phyloP scores from a whole-genome alignment of 2,888 invertebrate species.

The Marasmarcha lunaedactyla region DNA sequence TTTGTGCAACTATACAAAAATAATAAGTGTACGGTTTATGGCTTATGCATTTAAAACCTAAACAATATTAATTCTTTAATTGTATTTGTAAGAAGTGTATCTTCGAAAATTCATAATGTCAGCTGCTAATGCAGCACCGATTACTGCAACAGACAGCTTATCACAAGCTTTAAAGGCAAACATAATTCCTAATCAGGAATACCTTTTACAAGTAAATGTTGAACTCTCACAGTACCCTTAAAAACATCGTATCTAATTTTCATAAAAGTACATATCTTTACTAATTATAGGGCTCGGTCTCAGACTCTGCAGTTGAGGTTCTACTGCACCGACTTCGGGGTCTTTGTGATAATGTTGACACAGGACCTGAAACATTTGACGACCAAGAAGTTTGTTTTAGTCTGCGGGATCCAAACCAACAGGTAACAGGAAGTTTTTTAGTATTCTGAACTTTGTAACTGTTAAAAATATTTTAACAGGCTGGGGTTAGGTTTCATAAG shows the following conservation, averaged over 20 bases:
- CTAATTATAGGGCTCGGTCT: conserved; percentile 81
- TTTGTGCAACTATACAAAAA: too few relatives aligned
- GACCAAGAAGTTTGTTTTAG: conserved; percentile 94
- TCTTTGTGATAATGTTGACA: conserved; percentile 92
- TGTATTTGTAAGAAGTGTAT: too few relatives aligned
- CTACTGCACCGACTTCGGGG: conserved; percentile 90
- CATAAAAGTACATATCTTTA: conserved; percentile 1
- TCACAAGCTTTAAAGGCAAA: conserved; percentile 84
- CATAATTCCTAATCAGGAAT: conserved; percentile 94
- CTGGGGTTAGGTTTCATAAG: too few relatives aligned
- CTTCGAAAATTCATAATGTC: not conserved
- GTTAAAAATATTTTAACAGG: too few relatives aligned
- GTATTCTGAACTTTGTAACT: not conserved
- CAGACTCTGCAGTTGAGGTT: conserved; percentile 92
- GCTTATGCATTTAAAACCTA: too few relatives aligned
- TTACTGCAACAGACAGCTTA: conserved; percentile 81
- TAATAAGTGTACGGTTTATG: too few relatives aligned
- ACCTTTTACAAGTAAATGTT: conserved; percentile 73
- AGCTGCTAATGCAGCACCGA: conserved; percentile 52
- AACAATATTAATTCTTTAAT: too few relatives aligned
- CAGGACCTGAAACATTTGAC: conserved; percentile 90
- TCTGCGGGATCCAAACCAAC: conserved; percentile 75
- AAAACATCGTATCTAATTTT: too few relatives aligned
- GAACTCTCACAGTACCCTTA: not conserved
- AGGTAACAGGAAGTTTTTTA: conserved; percentile 29